Evolutionary conservation across 1,140 invertebrate genomes (phyloP), one percentile per base, ranked within the genome.

Genomic region (Cylas formicarius): DNA sequence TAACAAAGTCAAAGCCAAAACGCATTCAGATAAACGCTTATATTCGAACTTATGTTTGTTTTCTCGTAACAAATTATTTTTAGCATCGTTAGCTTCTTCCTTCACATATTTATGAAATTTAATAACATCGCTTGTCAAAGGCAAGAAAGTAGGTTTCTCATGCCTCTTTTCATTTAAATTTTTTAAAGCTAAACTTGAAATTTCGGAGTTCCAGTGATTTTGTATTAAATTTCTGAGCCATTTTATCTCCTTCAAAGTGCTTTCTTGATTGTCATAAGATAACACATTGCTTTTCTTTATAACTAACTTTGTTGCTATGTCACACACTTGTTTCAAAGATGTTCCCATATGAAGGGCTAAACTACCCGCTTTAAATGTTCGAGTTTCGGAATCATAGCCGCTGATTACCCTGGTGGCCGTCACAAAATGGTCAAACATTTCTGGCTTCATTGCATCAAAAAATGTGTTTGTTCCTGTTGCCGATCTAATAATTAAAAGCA

Each of bases 151-250:
- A 3, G 52, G 51, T 28, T 54, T 56, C 9, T 51, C n/a, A 35
- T 38, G 46, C 13, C 42, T 42, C 22, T 48, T 47, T 34, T 52
- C 44, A 24, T 56, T 53, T 33, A 54, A 24, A 41, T 51, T 31
- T 54, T 53, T 53, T 10, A 54, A 32, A 11, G 52, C 52, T 16
- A 56, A 16, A 36, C 48, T 54, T n/a, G 41, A 38, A 10, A 55
- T 22, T 36, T 57, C 54, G 9, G 43, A 32, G 23, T 44, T 52
- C 48, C 52, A 56, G 10, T 56, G 43, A 18, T 16, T 38, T 22
- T 36, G 29, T 18, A 56, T 39, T 39, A 56, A 23, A 17, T 51
- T 33, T 43, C 34, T 54, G 20, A 54, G 32, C 18, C 48, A 32
- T 42, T 53, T 53, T n/a, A 48, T 38, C 18, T 53, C 33, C 38